A percentile compares a stretch with the other conserved stretches of the same genome.
Conservation (phyloP, 2,888 invertebrate species). For the Rutpela maculata region DNA sequence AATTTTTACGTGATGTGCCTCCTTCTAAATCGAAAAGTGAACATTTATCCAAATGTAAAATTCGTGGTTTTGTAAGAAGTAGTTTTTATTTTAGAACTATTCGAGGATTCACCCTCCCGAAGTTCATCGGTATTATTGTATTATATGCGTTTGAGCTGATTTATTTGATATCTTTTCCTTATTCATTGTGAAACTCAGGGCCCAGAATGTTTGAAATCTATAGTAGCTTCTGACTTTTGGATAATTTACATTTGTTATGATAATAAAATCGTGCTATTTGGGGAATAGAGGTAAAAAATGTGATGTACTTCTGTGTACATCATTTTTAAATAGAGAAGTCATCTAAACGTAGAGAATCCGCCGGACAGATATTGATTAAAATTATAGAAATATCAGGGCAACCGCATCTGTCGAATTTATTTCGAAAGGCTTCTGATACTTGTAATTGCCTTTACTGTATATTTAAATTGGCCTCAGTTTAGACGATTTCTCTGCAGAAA, state of each 20-base stretch:
- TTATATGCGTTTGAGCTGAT: no score
- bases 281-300: neutral
- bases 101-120: no score
- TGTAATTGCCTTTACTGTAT: constrained; percentile 8
- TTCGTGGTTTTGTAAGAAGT: no score
- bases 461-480: constrained; percentile 10
- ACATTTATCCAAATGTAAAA: no score
- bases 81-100: no score
- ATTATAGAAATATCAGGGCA: constrained; percentile 4
- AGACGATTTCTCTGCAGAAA: neutral
- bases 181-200: neutral
- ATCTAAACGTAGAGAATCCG: neutral
- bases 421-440: neutral
- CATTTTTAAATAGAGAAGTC: constrained; percentile 13
- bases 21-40: no score
- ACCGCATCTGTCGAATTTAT: constrained; percentile 18
- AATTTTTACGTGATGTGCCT: no score
- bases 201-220: neutral
- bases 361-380: neutral
- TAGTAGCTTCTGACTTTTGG: neutral
- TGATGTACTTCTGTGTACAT: constrained; percentile 12
- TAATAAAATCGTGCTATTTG: neutral
- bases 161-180: neutral
- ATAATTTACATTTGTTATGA: neutral
- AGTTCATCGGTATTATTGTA: no score